These are phyloP conservation scores for Aplodontia rufa DNA, from an alignment of 2,113 vertebrate genomes.

Conservation along the genomic window DNA sequence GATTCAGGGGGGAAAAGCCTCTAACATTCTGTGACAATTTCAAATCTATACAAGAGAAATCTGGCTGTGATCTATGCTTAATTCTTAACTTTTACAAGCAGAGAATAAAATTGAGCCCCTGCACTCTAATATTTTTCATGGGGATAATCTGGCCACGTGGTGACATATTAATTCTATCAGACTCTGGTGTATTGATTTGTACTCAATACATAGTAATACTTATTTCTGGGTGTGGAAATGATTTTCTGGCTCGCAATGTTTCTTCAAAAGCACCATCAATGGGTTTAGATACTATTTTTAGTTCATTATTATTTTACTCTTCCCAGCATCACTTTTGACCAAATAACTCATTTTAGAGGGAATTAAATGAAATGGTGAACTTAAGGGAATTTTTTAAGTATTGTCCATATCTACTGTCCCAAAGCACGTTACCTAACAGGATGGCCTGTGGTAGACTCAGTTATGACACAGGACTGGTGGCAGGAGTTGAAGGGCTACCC, in stretches of 20 bases:
- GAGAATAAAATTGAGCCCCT: background rate
- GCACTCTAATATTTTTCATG: background rate
- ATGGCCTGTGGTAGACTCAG: background rate
- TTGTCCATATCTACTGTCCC: background rate
- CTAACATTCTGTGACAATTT: background rate
- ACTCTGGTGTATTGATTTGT: background rate
- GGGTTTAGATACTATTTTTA: background rate
- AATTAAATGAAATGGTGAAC: background rate
- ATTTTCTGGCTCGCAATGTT: background rate
- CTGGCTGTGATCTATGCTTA: background rate
- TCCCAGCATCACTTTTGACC: background rate
- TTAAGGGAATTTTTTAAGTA: background rate
- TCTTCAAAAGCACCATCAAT: background rate
- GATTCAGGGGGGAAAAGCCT: background rate
- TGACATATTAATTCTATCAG: background rate
- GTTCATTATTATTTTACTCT: background rate
- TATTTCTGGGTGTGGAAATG: background rate
- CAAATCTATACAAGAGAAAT: background rate
- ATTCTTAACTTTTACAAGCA: background rate
- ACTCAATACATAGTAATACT: background rate
- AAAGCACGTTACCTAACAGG: background rate
- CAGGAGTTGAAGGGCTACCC: background rate
- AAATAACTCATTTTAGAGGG: background rate
- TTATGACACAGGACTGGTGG: background rate
- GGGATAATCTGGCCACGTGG: accelerated